phyloP scores from a whole-genome alignment of 2,113 vertebrate genomes.

The Protobothrops flavoviridis region DNA sequence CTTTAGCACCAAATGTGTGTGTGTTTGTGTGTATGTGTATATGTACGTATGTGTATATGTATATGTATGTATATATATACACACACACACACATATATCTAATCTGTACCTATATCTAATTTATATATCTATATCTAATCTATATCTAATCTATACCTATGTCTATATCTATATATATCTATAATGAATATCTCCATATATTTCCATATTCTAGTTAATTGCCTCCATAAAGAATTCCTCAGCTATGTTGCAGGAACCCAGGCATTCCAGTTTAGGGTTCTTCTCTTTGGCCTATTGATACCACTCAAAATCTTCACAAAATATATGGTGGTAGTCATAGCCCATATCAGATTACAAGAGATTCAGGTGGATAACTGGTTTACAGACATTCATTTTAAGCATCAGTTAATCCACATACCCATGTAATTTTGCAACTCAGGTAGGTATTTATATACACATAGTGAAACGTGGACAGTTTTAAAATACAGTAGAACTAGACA shows the following conservation, averaged over 20 bases:
- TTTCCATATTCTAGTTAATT: background rate
- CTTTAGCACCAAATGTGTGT: too few species aligned
- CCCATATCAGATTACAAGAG: background rate
- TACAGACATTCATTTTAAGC: background rate
- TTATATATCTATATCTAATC: too few species aligned
- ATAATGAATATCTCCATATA: too few species aligned
- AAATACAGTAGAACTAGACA: background rate
- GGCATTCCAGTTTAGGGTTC: background rate
- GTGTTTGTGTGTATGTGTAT: too few species aligned
- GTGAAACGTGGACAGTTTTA: background rate
- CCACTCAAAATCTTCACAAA: background rate
- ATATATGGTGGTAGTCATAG: background rate
- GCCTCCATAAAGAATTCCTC: background rate
- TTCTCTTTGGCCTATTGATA: background rate
- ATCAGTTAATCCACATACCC: background rate
- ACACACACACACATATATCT: too few species aligned
- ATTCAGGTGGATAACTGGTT: background rate
- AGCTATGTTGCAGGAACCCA: background rate
- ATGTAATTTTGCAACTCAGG: background rate
- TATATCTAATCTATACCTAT: too few species aligned
- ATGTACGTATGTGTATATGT: too few species aligned
- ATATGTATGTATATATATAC: too few species aligned
- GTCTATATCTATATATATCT: too few species aligned
- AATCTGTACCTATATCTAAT: too few species aligned
- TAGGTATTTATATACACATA: background rate